Evolutionary conservation across 1,140 invertebrate genomes (phyloP).

Genomic region (Anastatus disparis): DNA sequence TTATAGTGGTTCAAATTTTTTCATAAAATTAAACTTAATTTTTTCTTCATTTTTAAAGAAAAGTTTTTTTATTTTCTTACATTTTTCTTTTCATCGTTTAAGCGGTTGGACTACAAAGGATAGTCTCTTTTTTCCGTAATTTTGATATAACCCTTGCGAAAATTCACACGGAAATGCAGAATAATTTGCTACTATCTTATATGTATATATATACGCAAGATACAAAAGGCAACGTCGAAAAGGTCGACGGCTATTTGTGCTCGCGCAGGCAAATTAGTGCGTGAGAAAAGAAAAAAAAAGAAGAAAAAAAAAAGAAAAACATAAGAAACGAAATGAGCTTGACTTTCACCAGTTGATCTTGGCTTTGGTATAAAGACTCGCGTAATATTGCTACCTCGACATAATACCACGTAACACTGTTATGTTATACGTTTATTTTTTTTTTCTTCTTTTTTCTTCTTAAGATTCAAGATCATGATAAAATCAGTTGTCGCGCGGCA

Average conservation of each 20-base stretch:
- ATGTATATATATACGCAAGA: no score
- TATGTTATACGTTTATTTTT: background rate
- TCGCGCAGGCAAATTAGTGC: conserved; percentile 46
- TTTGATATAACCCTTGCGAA: conserved; percentile 16
- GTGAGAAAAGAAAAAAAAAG: conserved; percentile 41
- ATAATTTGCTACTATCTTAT: conserved; percentile 17
- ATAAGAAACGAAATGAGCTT: no score
- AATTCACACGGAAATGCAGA: conserved; percentile 22
- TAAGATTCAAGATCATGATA: background rate
- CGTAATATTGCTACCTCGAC: no score
- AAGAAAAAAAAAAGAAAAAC: no score
- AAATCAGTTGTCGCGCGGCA: background rate
- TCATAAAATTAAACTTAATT: no score
- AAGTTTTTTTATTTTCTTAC: background rate
- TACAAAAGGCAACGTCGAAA: background rate
- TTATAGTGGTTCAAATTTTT: no score
- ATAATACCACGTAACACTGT: no score
- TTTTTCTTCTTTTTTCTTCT: background rate
- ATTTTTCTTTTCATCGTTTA: background rate
- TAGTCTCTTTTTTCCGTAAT: background rate
- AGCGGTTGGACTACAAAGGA: background rate
- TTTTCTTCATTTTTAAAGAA: background rate
- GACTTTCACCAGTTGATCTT: no score
- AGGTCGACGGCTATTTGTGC: no score
- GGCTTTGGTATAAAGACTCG: no score